Conservation (phyloP, 2,797 vertebrate species). For the Triplophysa bombifrons region DNA sequence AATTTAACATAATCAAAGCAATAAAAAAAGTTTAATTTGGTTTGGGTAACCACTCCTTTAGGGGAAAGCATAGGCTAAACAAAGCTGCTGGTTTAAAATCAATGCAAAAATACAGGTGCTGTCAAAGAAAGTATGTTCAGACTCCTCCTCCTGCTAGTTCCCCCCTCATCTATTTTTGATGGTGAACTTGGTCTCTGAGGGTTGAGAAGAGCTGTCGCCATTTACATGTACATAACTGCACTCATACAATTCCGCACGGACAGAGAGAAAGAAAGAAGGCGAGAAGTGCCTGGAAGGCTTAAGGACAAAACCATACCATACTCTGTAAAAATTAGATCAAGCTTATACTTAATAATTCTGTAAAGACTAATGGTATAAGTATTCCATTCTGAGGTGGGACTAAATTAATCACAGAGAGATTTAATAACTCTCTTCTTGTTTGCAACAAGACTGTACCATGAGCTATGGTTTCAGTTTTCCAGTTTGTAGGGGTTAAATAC, state of each 20-base stretch:
- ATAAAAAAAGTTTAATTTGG: not conserved
- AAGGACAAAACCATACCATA: not conserved
- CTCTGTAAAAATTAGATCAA: not conserved
- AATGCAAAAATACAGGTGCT: not conserved
- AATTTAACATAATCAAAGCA: not conserved
- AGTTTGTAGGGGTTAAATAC: slow-evolving; percentile 5
- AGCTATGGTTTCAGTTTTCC: not conserved
- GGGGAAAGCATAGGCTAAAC: not conserved
- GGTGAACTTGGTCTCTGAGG: slow-evolving; percentile 33
- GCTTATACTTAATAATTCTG: not conserved
- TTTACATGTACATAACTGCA: slow-evolving; percentile 25
- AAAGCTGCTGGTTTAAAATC: not conserved
- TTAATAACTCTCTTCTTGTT: not conserved
- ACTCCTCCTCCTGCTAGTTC: slow-evolving; percentile 27
- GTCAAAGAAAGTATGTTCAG: not conserved
- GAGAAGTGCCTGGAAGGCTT: not conserved
- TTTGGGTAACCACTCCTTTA: too few species aligned
- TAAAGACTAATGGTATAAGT: not conserved
- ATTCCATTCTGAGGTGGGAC: not conserved
- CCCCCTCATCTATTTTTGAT: slow-evolving; percentile 27
- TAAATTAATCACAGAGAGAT: not conserved
- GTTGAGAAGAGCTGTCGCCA: slow-evolving; percentile 19
- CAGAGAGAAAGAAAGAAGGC: slow-evolving; percentile 13
- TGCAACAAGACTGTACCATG: not conserved
- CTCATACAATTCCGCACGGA: not conserved